Base-by-base conservation (phyloP, 1,140 invertebrate genomes). In the Euura lappo region DNA sequence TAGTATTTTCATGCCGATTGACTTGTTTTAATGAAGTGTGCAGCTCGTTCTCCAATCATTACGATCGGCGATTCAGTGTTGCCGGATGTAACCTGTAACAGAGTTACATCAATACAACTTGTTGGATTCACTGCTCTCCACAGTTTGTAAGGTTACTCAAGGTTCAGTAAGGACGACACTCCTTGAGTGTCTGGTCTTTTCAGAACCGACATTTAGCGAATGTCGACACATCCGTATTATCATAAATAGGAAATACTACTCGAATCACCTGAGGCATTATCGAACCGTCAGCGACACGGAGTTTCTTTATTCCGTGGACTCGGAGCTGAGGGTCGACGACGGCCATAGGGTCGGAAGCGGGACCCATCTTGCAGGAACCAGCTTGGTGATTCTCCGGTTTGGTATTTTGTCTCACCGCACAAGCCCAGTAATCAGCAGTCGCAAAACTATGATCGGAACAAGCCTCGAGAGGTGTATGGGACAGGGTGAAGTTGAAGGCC, bases 331-430 rank as follows among this genome's bases (percentile, higher is more conserved):
- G 84, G 81, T 93, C 91, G 0, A 94, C 92, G 2, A 94, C 93
- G 6, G 92, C 90, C 28, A 83, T 82, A 0, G 88, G 87, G 78
- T 93, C 92, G 0, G 87, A 87, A 0, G 85, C 69, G 0, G 90
- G 88, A 85, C 51, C 94, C 87, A 8, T 90, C 82, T 75, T 90
- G 88, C 92, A 93, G 46, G 91, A 92, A 2, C 92, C 93, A 0
- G 91, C 92, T 82, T 94, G 93, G 84, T 95, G 93, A 79, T 94
- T 94, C 83, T 94, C 92, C 2, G 92, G 91, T 0, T 90, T 91
- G 0, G 93, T 94, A 51, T 91, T 89, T 76, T 90, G 88, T 60
- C 90, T 82, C 4, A 93, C 89, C 0, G 93, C 92, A 78, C 93
- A 95, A 79, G 91, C 89, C 91, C 93, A 93, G 82, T 93, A 94